phyloP scores from a whole-genome alignment of 1,140 invertebrate species.

The Cydia fagiglandana region DNA sequence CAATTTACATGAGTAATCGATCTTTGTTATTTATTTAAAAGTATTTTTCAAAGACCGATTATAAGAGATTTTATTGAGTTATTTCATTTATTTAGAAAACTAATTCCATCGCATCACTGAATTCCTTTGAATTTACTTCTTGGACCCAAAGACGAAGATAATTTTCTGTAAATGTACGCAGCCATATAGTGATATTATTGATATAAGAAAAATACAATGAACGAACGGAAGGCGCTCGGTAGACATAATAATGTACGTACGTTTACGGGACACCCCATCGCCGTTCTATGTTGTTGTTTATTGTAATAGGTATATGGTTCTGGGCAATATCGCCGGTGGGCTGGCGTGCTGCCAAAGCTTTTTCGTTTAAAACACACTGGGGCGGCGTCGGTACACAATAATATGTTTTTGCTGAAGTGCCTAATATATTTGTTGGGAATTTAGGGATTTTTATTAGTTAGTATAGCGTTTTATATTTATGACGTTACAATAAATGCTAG shows the following conservation, averaged over 20 bases:
- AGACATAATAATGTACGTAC: neutral
- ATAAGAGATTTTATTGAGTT: no score
- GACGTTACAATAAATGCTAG: no score
- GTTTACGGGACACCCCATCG: slow-evolving; percentile 9
- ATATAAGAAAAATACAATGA: neutral
- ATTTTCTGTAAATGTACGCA: no score
- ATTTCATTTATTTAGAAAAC: no score
- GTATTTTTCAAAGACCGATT: no score
- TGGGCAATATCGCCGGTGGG: slow-evolving; percentile 18
- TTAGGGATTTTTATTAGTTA: neutral
- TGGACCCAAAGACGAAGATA: no score
- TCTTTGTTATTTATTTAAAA: no score
- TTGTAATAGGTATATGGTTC: slow-evolving; percentile 27
- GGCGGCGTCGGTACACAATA: slow-evolving; percentile 19
- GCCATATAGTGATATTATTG: neutral
- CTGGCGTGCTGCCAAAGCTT: slow-evolving; percentile 12
- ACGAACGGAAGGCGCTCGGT: neutral
- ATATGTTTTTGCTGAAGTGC: neutral
- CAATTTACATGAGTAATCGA: no score
- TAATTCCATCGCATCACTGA: no score
- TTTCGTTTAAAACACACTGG: slow-evolving; percentile 26
- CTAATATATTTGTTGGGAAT: neutral
- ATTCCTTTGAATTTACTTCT: no score
- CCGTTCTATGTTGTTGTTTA: slow-evolving; percentile 16
- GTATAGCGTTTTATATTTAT: no score